Conservation (phyloP, 2,797 vertebrate genomes). For the Parotocinclus haroldoi region DNA sequence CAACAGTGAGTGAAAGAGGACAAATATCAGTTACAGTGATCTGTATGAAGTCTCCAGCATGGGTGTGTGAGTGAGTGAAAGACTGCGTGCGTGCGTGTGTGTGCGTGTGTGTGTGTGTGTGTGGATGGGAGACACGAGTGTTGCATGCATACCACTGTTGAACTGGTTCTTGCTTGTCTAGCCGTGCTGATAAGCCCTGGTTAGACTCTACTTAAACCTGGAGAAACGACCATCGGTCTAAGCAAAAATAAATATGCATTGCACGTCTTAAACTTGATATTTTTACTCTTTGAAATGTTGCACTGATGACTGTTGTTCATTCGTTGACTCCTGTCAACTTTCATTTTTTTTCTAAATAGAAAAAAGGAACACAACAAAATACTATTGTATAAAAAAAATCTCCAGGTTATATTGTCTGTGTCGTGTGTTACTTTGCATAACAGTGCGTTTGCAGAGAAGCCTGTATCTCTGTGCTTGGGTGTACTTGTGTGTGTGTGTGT, state of each 20-base stretch:
- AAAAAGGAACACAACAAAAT: constrained; percentile 75
- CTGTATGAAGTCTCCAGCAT: constrained; percentile 59
- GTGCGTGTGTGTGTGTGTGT: constrained; percentile 41
- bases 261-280: constrained; percentile 80
- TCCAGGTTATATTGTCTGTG: constrained; percentile 75
- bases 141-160: constrained; percentile 35
- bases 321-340: constrained; percentile 73
- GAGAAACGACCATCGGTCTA: constrained; percentile 61
- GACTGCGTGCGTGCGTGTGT: constrained; percentile 18
- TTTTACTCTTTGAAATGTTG: constrained; percentile 70
- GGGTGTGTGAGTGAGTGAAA: constrained; percentile 46
- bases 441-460: constrained; percentile 72
- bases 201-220: constrained; percentile 55
- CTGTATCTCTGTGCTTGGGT: constrained; percentile 72
- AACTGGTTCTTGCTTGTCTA: constrained; percentile 36
- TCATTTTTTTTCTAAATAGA: constrained; percentile 73
- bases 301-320: constrained; percentile 86
- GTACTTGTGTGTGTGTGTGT: constrained; percentile 49
- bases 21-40: constrained; percentile 62
- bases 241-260: constrained; percentile 71
- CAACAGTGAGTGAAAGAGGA: constrained; percentile 62
- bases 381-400: constrained; percentile 74
- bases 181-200: constrained; percentile 29
- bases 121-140: constrained; percentile 56
- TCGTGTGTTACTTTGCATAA: constrained; percentile 73